Base-by-base conservation (phyloP, 2,797 vertebrate genomes). In the Galagoides demidoff region DNA sequence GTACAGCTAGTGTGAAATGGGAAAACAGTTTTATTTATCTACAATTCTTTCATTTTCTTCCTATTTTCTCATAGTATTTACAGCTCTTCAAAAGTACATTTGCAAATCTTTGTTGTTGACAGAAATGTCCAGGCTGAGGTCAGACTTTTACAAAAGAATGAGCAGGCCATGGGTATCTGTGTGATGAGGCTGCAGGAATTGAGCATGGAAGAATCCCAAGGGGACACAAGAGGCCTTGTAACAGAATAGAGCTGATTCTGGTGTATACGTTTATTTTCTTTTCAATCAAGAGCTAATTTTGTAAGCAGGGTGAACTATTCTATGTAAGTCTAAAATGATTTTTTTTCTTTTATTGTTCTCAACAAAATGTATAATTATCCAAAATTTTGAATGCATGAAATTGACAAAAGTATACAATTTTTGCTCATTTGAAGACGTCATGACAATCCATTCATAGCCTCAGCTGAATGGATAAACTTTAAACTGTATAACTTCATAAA, bases 391-490 rank as follows among this genome's bases (percentile, higher is more conserved):
- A 83, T 17, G 39, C 1, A 59, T 52, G 7, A 73, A 77, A 88
- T 79, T 22, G 25, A 71, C 37, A 29, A 45, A 81, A 74, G 22
- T n/a, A 71, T 71, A 25, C 66, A 29, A 66, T 74, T 11, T 43
- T n/a, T 74, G 17, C 25, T 94, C 52, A 45, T 43, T 86, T 64
- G 59, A 77, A 85, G 94, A 95, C 13, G 34, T 61, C 55, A 92
- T 57, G 25, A 70, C 19, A 55, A 1, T 52, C 3, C 57, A 22
- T 82, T 55, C 55, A 66, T n/a, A 59, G 13, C 29, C 25, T 85
- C 22, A 39, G 23, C 0, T 39, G 57, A 95, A 78, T 63, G 39
- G 95, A 85, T 34, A 71, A 73, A 45, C 16, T 84, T 66, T 55
- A 74, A 89, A 29, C 4, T 68, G 0, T 16, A 31, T 74, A 70